Conservation (phyloP, 2,888 invertebrate genomes). For the Vanessa cardui region DNA sequence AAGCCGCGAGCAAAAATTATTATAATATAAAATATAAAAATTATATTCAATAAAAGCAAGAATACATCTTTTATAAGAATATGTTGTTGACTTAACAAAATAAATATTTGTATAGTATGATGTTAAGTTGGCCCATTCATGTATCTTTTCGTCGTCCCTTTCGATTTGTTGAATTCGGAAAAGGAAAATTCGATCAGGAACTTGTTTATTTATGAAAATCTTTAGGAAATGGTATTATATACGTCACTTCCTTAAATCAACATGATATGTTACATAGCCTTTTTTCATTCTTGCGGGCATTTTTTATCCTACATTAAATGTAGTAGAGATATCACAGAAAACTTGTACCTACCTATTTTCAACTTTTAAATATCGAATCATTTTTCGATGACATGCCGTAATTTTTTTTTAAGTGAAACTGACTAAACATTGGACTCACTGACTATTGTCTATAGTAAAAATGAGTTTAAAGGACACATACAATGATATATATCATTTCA, state of each 20-base stretch:
- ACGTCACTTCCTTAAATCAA: conserved; percentile 5
- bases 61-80: too few species aligned
- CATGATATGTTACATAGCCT: background rate
- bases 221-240: conserved; percentile 24
- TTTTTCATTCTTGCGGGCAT: background rate
- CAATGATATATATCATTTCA: too few species aligned
- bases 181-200: conserved; percentile 25
- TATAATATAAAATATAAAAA: too few species aligned
- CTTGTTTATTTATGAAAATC: conserved; percentile 13
- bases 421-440: too few species aligned
- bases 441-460: too few species aligned
- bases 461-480: too few species aligned
- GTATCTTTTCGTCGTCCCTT: conserved; percentile 24
- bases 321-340: too few species aligned
- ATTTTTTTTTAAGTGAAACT: too few species aligned
- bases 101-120: conserved; percentile 30
- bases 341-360: background rate
- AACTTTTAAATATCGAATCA: background rate
- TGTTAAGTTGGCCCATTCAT: conserved; percentile 23
- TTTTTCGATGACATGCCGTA: too few species aligned
- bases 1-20: too few species aligned
- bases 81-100: background rate
- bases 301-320: too few species aligned
- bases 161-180: conserved; percentile 23
- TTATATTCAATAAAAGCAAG: too few species aligned